These are phyloP conservation scores for Pseudotriccus pelzelni DNA, from an alignment of 2,797 vertebrate species.

Conservation along the genomic window DNA sequence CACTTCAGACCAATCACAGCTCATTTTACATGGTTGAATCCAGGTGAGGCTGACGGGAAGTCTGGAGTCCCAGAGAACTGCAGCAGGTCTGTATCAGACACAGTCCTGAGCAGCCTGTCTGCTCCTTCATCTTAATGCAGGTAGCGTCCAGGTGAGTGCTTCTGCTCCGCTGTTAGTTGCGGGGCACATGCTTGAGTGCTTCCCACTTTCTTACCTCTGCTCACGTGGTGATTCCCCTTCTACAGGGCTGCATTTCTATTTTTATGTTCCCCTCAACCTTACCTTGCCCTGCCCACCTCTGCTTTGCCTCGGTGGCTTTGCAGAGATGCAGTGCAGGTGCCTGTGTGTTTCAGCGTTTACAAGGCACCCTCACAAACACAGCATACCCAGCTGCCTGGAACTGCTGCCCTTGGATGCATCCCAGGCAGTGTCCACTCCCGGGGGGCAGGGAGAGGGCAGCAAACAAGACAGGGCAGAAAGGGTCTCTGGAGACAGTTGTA, in stretches of 20 bases:
- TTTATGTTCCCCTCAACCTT: neutral
- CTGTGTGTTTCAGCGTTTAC: neutral
- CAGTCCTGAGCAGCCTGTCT: neutral
- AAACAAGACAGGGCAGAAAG: neutral
- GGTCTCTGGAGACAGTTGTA: neutral
- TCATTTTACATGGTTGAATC: neutral
- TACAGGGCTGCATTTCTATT: neutral
- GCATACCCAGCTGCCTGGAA: neutral
- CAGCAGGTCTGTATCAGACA: neutral
- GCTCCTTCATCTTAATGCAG: neutral
- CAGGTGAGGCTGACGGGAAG: neutral
- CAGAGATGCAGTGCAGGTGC: neutral
- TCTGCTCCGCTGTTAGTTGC: rapidly evolving
- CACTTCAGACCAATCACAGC: neutral
- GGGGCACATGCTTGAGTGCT: neutral
- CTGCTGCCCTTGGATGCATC: neutral
- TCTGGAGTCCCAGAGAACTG: neutral
- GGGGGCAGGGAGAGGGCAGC: neutral
- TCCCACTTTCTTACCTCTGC: neutral
- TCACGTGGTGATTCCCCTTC: neutral
- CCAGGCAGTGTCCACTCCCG: rapidly evolving
- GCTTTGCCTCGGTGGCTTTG: rapidly evolving
- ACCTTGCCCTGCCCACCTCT: neutral
- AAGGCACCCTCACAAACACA: neutral
- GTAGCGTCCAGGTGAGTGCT: neutral